Conservation (phyloP, 2,888 invertebrate genomes). For the Tridacna crocea region DNA sequence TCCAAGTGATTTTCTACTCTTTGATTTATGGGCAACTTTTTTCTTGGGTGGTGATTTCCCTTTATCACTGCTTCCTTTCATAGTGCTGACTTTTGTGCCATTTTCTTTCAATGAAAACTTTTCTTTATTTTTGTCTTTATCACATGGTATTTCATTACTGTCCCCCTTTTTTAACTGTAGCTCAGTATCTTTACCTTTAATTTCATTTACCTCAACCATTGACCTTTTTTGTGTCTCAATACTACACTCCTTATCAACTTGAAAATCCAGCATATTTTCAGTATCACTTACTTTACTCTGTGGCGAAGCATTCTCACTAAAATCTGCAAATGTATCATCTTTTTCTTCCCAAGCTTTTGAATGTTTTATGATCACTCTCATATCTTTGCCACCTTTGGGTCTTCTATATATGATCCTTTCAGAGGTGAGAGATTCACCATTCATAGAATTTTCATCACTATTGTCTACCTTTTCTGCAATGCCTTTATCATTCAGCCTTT, state of each 20-base stretch:
- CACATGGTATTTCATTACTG: no score
- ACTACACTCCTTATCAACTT: no score
- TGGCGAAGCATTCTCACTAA: slow-evolving; percentile 1
- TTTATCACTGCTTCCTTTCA: no score
- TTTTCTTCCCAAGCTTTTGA: not conserved
- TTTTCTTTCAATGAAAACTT: no score
- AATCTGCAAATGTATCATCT: slow-evolving; percentile 7
- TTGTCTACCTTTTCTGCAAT: not conserved
- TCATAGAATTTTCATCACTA: not conserved
- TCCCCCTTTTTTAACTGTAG: no score
- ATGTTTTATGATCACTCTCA: slow-evolving; percentile 12
- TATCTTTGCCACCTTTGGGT: slow-evolving; percentile 18
- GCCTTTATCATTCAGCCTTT: slow-evolving; percentile 15
- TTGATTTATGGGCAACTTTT: not conserved
- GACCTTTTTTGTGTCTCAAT: no score
- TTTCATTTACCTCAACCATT: no score
- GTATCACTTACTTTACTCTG: not conserved
- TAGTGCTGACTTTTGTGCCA: no score
- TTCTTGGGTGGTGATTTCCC: no score
- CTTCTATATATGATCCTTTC: not conserved
- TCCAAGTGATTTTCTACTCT: not conserved
- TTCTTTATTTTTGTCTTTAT: no score
- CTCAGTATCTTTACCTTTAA: no score
- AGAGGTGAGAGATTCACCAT: not conserved
- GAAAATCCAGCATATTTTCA: no score